Evolutionary conservation across 2,888 invertebrate species (phyloP), one percentile per base, ranked within the genome.

Genomic region (Caradrina kadenii): DNA sequence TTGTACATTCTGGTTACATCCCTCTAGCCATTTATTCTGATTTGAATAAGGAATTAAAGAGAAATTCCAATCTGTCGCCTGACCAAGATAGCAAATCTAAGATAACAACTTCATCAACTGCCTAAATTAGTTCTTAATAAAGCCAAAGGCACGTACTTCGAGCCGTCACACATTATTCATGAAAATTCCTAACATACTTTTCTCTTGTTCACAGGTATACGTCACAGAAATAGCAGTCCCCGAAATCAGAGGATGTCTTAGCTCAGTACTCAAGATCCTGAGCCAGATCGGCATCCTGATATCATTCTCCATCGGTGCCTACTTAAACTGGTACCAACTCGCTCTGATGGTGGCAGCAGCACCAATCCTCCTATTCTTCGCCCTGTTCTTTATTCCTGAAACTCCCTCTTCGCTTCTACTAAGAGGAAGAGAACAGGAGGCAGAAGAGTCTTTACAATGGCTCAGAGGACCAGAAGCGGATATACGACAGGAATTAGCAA

Each of bases 141-240:
- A 45, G 10, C 17, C 22, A 63, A 31, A 35, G 17, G 15, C 31
- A 61, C 49, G 31, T 50, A 21, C 49, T 39, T 13, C 11, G 13
- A 39, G 55, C 22, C 15, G 11, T 50, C 13, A 11, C 6, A 26
- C 22, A 55, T 61, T 17, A 69, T 53, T 62, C 53, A 73, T 31
- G 10, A 60, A 45, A 17, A 64, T 69, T 70, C 31, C 62, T 67
- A 80, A 73, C 26, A 49, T 45, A 1, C 11, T 22, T 52, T 79
- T 84, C 69, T 76, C 77, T 93, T 93, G 90, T 92, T 86, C 90
- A 6, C 96, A 96, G 97, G 98, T 99, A 76, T 99, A 99, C 95
- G 97, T 99, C 85, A 98, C 98, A 82, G 99, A 99, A 94, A 98
- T 98, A 85, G 97, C 99, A 21, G 97, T 98, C 49, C 98, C 98